A percentile compares a stretch with the other conserved stretches of the same genome.
Conservation (phyloP, 2,113 vertebrate genomes). For the Sinocyclocheilus anshuiensis region DNA sequence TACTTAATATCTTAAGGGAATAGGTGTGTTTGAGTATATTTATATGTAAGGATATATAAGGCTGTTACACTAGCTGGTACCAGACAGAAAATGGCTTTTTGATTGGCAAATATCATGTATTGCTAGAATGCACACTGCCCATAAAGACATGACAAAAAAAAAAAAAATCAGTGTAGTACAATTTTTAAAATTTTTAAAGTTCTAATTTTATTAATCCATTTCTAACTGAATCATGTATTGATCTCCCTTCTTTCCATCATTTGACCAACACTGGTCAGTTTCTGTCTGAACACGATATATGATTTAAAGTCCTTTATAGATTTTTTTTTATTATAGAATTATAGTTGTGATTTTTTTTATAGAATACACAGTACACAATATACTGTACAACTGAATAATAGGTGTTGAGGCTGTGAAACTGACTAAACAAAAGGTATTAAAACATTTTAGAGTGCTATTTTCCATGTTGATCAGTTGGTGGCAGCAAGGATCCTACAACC, state of each 20-base stretch:
- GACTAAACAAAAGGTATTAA: not conserved
- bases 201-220: not conserved
- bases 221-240: not conserved
- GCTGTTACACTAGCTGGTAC: too few relatives aligned
- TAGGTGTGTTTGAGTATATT: not conserved
- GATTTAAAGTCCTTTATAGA: too few relatives aligned
- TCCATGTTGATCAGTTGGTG: slow-evolving; percentile 31
- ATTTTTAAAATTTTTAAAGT: too few relatives aligned
- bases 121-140: not conserved
- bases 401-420: not conserved
- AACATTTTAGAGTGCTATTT: not conserved
- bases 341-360: too few relatives aligned
- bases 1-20: not conserved
- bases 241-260: not conserved
- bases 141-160: not conserved
- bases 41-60: too few relatives aligned
- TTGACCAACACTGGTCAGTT: not conserved
- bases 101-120: not conserved
- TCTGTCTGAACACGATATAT: not conserved
- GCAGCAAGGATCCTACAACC: slow-evolving; percentile 32
- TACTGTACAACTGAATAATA: not conserved
- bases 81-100: too few relatives aligned
- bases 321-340: too few relatives aligned
- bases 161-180: not conserved
- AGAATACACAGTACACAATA: too few relatives aligned